A percentile compares a stretch with the other conserved stretches of the same genome.
phyloP scores from a whole-genome alignment of 2,888 invertebrate genomes.

The Acleris cristana region DNA sequence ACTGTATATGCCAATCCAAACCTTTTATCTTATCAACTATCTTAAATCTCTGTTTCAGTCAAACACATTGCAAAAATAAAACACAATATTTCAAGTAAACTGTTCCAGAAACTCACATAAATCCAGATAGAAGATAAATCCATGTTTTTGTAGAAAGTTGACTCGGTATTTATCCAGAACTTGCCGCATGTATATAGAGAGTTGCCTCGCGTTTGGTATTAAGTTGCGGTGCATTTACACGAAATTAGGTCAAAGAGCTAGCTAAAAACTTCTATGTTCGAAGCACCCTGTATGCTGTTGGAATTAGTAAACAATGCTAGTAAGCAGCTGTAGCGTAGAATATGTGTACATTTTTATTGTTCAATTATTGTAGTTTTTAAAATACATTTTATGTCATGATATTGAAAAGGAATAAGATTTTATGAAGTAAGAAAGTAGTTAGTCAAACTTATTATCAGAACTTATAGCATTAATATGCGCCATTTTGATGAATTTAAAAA shows the following conservation, averaged over 20 bases:
- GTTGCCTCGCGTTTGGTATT: conserved; percentile 25
- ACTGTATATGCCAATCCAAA: too few species aligned
- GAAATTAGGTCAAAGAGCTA: conserved; percentile 2
- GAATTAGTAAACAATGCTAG: too few species aligned
- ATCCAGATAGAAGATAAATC: conserved; percentile 14
- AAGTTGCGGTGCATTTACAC: conserved; percentile 17
- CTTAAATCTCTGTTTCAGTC: not conserved
- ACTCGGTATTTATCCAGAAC: conserved; percentile 9
- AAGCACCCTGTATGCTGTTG: too few species aligned
- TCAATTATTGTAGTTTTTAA: too few species aligned
- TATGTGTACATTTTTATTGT: too few species aligned
- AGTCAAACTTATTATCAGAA: too few species aligned
- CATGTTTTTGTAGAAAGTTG: conserved; percentile 11
- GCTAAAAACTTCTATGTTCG: not conserved
- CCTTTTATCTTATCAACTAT: not conserved
- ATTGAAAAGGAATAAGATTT: too few species aligned
- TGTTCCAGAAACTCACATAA: conserved; percentile 7
- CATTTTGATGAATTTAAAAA: too few species aligned
- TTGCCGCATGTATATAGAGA: conserved; percentile 15
- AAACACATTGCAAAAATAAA: not conserved
- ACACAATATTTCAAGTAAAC: conserved; percentile 8
- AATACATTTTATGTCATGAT: too few species aligned
- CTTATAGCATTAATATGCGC: too few species aligned
- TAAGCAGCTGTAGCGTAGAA: too few species aligned
- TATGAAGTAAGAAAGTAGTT: too few species aligned